A percentile compares a stretch with the other conserved stretches of the same genome.
Evolutionary conservation across 2,888 invertebrate species (phyloP).

Genomic region (Himalopsyche kuldschensis): DNA sequence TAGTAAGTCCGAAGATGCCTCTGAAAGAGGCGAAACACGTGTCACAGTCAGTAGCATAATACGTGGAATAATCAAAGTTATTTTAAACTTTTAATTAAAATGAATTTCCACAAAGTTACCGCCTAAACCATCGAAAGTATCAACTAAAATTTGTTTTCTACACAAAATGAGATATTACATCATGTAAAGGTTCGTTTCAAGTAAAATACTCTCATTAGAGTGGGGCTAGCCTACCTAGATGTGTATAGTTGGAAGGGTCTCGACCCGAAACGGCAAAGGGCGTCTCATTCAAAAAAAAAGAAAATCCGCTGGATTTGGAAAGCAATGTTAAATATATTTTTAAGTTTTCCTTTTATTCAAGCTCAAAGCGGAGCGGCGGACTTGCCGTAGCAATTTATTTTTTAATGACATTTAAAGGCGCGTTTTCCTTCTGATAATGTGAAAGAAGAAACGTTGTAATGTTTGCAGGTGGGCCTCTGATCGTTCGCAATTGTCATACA

Average conservation of each 20-base stretch:
- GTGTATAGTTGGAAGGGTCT: neutral
- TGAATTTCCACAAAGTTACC: too few species aligned
- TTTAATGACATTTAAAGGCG: conserved; percentile 20
- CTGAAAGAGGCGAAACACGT: too few species aligned
- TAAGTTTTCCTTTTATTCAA: conserved; percentile 19
- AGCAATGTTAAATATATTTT: conserved; percentile 15
- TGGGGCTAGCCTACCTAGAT: neutral
- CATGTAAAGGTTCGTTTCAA: neutral
- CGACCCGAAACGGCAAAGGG: neutral
- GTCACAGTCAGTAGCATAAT: too few species aligned
- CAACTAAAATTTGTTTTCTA: neutral
- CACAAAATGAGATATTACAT: neutral
- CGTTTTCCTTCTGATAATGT: neutral
- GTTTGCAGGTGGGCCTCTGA: neutral
- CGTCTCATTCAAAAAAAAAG: conserved; percentile 5
- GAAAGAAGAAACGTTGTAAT: neutral
- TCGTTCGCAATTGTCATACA: neutral
- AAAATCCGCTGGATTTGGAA: conserved; percentile 15
- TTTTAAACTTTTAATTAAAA: too few species aligned
- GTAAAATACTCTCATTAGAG: neutral
- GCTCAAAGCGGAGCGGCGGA: neutral
- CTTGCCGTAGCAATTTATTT: conserved; percentile 21
- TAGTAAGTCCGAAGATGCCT: too few species aligned
- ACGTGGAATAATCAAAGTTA: too few species aligned
- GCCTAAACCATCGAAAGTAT: too few species aligned